phyloP scores from a whole-genome alignment of 2,113 vertebrate genomes.

The Vimba vimba region DNA sequence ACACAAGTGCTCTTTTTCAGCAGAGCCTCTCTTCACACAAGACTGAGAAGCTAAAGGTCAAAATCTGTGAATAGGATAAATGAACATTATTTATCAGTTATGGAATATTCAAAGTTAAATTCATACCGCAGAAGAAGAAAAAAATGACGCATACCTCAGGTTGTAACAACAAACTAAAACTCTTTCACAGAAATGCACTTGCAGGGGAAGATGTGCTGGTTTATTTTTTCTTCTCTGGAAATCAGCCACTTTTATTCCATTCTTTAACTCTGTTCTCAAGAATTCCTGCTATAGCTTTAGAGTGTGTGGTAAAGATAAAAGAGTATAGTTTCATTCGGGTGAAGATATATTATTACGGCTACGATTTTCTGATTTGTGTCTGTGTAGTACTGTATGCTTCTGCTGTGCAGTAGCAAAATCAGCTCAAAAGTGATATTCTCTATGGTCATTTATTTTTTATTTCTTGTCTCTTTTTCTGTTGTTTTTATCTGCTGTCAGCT shows the following conservation, averaged over 20 bases:
- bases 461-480: constrained; percentile 22
- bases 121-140: neutral
- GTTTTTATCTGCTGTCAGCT: constrained; percentile 65
- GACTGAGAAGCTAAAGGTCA: neutral
- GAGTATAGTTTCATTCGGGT: neutral
- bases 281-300: neutral
- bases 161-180: neutral
- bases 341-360: neutral
- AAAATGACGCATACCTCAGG: neutral
- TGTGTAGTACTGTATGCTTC: neutral
- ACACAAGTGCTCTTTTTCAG: constrained; percentile 3
- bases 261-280: neutral
- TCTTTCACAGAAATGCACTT: neutral
- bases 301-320: neutral
- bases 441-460: constrained; percentile 36
- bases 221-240: too few relatives aligned
- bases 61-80: neutral
- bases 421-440: constrained; percentile 16
- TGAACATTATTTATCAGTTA: neutral
- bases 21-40: neutral
- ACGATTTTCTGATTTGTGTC: neutral
- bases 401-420: constrained; percentile 14
- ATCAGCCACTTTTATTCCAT: neutral
- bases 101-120: neutral
- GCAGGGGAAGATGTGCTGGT: too few relatives aligned